Base-by-base conservation (phyloP, 2,797 vertebrate genomes). In the Notolepis coatsorum region DNA sequence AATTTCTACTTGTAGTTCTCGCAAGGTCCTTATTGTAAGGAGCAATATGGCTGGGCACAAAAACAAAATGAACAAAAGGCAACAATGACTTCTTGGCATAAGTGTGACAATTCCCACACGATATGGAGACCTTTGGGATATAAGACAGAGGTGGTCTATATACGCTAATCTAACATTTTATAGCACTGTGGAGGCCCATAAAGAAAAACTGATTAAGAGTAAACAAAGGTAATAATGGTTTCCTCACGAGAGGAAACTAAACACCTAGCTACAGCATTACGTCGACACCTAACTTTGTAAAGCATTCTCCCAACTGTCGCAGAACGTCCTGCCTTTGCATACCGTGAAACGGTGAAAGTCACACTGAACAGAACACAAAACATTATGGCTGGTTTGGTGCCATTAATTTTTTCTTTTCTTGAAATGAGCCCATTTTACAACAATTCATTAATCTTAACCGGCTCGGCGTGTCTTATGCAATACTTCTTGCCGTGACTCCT, bases 81-180 rank as follows among this genome's bases (percentile, higher is more conserved):
- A 81, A 88, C 77, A 73, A 85, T 85, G 87, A 91, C 71, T 90
- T 90, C 90, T 92, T 91, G 89, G 89, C 84, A 79, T 88, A 71
- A 76, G 68, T 86, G 81, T 77, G 75, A 83, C 55, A 72, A 55
- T 42, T 57, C 58, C 67, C 74, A 75, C 71, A 81, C 35, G 60
- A 80, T 61, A 82, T 39, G 54, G 68, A 88, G 27, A 76, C 64
- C 80, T 91, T 92, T 92, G 89, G 88, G 80, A 88, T 78, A 75
- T 65, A 68, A 76, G 58, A 89, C 56, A 73, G 75, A 85, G 53
- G 72, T 69, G 75, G 65, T 52, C 50, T 58, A 45, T 73, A 54
- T 68, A 41, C 46, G 43, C 13, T 42, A 27, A 39, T 54, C 10
- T 64, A 64, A 70, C 12, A 9, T 25, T 41, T 31, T 15, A 62